A percentile compares a stretch with the other conserved stretches of the same genome.
Conservation (phyloP, 2,797 vertebrate species). For the Cynodonichthys magdalenae region DNA sequence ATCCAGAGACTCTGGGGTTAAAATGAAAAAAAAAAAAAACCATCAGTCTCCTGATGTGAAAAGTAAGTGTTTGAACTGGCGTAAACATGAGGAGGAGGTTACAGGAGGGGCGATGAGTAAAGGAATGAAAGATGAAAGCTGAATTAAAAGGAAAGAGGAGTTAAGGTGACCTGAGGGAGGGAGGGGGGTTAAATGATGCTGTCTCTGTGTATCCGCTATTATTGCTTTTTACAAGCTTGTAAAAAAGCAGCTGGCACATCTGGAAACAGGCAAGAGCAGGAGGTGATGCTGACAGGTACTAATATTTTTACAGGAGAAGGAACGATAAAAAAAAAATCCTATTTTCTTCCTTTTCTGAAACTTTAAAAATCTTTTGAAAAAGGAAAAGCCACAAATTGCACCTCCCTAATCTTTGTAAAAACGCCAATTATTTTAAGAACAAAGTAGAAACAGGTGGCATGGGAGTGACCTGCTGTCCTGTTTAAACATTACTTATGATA, state of each 20-base stretch:
- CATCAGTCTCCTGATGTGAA: conserved; percentile 20
- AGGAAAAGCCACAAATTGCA: conserved; percentile 10
- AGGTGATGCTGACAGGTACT: conserved; percentile 74
- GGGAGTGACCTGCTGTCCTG: conserved; percentile 13
- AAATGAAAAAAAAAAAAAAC: conserved; percentile 5
- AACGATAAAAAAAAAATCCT: conserved; percentile 47
- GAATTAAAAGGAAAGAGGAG: conserved; percentile 18
- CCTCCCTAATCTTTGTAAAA: conserved; percentile 17
- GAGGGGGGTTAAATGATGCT: conserved; percentile 33
- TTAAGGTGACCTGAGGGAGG: conserved; percentile 52
- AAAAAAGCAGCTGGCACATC: conserved; percentile 65
- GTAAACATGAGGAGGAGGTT: conserved; percentile 21
- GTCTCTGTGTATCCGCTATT: conserved; percentile 58
- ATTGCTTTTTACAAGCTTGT: conserved; percentile 64
- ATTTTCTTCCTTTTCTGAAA: neutral
- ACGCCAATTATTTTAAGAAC: conserved; percentile 15
- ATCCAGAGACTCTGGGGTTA: conserved; percentile 32
- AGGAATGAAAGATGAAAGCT: conserved; percentile 15
- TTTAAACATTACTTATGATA: conserved; percentile 12
- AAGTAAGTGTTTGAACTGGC: conserved; percentile 20
- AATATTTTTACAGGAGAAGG: conserved; percentile 45
- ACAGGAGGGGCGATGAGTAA: conserved; percentile 15
- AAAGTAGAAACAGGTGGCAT: conserved; percentile 52
- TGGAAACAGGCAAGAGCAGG: conserved; percentile 62
- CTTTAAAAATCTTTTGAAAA: conserved; percentile 26